Base-by-base conservation (phyloP, 1,140 invertebrate species). In the Myzus persicae region DNA sequence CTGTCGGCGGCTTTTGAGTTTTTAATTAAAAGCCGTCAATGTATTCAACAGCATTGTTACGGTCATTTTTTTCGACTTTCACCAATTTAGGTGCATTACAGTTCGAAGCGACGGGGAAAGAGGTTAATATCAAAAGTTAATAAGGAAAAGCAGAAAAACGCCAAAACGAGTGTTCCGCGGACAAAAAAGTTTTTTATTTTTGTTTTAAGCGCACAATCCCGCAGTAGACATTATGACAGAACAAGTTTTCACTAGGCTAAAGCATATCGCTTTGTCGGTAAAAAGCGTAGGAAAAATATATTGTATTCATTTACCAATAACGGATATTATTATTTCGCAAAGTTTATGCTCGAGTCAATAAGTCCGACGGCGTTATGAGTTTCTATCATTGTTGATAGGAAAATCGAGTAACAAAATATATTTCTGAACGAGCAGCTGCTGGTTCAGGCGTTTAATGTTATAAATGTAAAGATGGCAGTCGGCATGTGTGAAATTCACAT, bases 171-270 rank as follows among this genome's bases (percentile, higher is more conserved):
- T n/a, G n/a, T n/a, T 76, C 48, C 20, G 18, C 31, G 26, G 31
- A 36, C 59, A 76, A 76, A 76, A 76, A 76, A 76, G n/a, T 76
- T 76, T n/a, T n/a, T n/a, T 67, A 9, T 67, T 76, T 76, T 76
- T 76, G 59, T 76, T 76, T n/a, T 76, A 14, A 76, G n/a, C 14
- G 14, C n/a, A n/a, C 1, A n/a, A 76, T n/a, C 48, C 20, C 48
- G 14, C 20, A 0, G n/a, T 59, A 36, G 31, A 76, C 8, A 67
- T 67, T 67, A 67, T 11, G 9, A 1, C 59, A 31, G 31, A n/a
- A 67, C 59, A 31, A 67, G 59, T 67, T 67, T 67, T 31, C 59
- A 14, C 11, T 31, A 11, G 11, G 59, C 59, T 67, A 31, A n/a
- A n/a, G n/a, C n/a, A 67, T 31, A 31, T 31, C n/a, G 59, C 59